Percentiles rank a stretch among this genome's conserved stretches.
These are phyloP conservation scores for Paelopatides confundens DNA, from an alignment of 53 echinoderm and acorn worm species.

Conservation along the genomic window DNA sequence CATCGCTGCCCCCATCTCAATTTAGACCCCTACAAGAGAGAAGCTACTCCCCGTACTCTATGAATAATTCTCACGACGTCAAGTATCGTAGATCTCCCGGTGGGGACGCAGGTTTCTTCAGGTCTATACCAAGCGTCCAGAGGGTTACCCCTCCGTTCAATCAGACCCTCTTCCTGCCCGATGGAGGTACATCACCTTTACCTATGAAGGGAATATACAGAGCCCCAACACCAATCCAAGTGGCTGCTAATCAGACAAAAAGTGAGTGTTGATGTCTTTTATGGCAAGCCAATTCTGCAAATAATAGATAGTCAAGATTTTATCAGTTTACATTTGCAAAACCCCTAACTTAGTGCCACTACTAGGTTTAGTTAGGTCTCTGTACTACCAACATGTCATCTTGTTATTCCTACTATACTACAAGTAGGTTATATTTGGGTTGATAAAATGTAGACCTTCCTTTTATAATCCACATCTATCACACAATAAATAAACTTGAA, in stretches of 20 bases:
- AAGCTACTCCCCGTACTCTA: conserved; percentile 37
- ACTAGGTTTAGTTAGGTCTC: no score
- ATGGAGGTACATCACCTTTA: conserved; percentile 50
- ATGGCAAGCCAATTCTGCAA: no score
- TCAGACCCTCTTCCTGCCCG: conserved; percentile 44
- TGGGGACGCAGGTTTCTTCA: conserved; percentile 17
- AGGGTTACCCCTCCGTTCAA: conserved; percentile 67
- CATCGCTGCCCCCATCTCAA: not conserved
- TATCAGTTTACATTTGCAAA: no score
- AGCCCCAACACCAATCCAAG: conserved; percentile 69
- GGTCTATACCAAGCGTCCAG: conserved; percentile 71
- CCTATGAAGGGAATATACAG: conserved; percentile 64
- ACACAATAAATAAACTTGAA: no score
- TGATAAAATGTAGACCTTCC: no score
- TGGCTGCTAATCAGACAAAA: conserved; percentile 36
- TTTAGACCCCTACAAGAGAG: conserved; percentile 21
- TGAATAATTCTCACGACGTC: not conserved
- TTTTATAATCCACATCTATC: no score
- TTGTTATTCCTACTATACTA: no score
- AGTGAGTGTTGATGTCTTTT: no score
- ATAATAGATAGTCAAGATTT: no score
- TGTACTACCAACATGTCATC: no score
- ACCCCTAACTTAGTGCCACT: no score
- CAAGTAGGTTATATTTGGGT: no score
- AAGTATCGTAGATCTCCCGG: not conserved